Percentiles rank a stretch among this genome's conserved stretches.
phyloP scores from a whole-genome alignment of 1,140 invertebrate species.

The Ylistrum balloti region DNA sequence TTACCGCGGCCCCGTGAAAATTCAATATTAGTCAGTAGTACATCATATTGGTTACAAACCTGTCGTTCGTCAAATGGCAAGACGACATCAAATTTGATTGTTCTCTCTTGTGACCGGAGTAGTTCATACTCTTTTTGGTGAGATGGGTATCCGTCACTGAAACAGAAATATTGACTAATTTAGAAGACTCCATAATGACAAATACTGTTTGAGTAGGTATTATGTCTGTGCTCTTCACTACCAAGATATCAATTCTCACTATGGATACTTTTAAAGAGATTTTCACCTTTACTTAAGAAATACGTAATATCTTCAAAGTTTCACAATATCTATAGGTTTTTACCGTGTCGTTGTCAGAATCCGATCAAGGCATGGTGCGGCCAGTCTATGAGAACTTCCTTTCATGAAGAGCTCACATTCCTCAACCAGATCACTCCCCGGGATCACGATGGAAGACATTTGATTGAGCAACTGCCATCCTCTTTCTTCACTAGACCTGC shows the following conservation, averaged over 20 bases:
- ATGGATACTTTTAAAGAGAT: too few species aligned
- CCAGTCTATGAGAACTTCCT: constrained; percentile 64
- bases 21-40: too few species aligned
- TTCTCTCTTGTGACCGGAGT: constrained; percentile 59
- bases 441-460: constrained; percentile 65
- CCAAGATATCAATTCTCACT: too few species aligned
- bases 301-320: too few species aligned
- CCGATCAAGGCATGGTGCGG: constrained; percentile 69
- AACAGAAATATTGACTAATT: too few species aligned
- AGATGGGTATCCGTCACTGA: too few species aligned
- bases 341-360: constrained; percentile 70
- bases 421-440: constrained; percentile 70
- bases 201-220: too few species aligned
- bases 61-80: constrained; percentile 70
- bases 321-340: too few species aligned
- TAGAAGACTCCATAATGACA: too few species aligned
- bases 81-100: constrained; percentile 67
- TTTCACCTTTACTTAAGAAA: too few species aligned
- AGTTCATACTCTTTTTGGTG: constrained; percentile 73
- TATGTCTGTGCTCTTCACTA: too few species aligned
- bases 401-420: constrained; percentile 70
- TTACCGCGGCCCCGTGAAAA: too few species aligned
- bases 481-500: constrained; percentile 70
- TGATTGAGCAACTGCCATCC: constrained; percentile 74
- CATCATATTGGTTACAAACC: constrained; percentile 62